Base-by-base conservation (phyloP, 2,888 invertebrate genomes). In the Ommatoiulus sabulosus region DNA sequence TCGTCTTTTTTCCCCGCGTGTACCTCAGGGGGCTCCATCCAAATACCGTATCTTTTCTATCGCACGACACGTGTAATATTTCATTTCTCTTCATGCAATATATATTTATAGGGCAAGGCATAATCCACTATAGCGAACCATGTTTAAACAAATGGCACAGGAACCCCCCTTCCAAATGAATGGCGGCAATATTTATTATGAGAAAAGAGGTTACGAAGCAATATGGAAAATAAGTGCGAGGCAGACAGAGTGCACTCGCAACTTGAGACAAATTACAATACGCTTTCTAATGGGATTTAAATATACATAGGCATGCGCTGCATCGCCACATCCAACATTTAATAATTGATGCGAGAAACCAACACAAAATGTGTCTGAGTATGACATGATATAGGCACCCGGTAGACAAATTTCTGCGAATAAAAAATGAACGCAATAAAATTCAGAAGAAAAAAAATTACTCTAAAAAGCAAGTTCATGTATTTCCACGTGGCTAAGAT, bases 131-230 rank as follows among this genome's bases (percentile, higher is more conserved):
- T 24, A 80, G 80, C 35, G 35, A 80, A 15, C 35, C 15, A 35
- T 43, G 80, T 24, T 80, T 80, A 80, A 80, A 80, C 80, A 80
- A 80, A 80, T 43, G 80, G 80, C 72, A 72, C 80, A 15, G 15
- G 15, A 80, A 35, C 80, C 35, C 80, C 80, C 35, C 35, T 52
- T 80, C 35, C 80, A 15, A 80, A 80, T 80, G 35, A 80, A 80
- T 24, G 80, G 80, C 80, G 35, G 80, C 35, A 80, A 80, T 80
- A 80, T 80, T 80, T 80, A 80, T 80, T 80, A 80, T 80, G 80
- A 80, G 80, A 80, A 80, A 80, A 80, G 35, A 35, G 80, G 24
- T 80, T 24, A 24, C 35, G 80, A 15, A 35, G 80, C 80, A 80
- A 35, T 80, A 80, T 80, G 80, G 80, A 12, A 80, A 80, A 80